Percentiles rank a stretch among this genome's conserved stretches.
Conservation (phyloP, 2,888 invertebrate species). For the Drosophila paracracens region DNA sequence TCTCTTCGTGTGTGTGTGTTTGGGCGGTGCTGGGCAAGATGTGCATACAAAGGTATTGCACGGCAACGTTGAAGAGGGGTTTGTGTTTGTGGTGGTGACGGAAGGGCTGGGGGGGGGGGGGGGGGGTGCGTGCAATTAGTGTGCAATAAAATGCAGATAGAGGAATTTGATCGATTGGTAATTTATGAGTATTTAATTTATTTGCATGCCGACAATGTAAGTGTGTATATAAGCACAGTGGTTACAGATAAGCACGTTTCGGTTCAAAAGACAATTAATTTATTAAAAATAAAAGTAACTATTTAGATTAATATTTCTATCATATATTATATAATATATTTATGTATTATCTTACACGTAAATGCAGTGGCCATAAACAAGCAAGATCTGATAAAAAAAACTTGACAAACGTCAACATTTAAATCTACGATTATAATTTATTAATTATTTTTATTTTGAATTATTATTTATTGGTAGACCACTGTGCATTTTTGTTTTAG, state of each 20-base stretch:
- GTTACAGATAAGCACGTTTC: background rate
- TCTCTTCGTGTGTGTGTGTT: conserved; percentile 24
- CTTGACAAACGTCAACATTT: background rate
- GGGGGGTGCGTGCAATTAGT: conserved; percentile 64
- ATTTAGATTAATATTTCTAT: background rate
- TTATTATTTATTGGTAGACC: background rate
- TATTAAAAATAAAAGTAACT: background rate
- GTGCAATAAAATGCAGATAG: conserved; percentile 48
- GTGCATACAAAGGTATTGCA: conserved; percentile 50
- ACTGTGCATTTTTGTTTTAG: background rate
- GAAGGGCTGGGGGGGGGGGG: background rate
- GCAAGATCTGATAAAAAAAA: background rate
- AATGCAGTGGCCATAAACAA: background rate
- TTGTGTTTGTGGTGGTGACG: accelerated
- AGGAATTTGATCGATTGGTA: conserved; percentile 51
- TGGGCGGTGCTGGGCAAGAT: conserved; percentile 53
- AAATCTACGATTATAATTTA: background rate
- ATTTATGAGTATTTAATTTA: conserved; percentile 46
- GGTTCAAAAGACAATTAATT: background rate
- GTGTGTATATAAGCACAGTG: conserved; percentile 1
- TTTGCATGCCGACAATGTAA: conserved; percentile 42
- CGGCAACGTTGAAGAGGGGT: conserved; percentile 1
- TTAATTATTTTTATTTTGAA: background rate
- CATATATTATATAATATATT: background rate
- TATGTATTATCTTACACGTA: no score